These are phyloP conservation scores for Myrmecophaga tridactyla DNA, from an alignment of 2,113 vertebrate species.

Conservation along the genomic window DNA sequence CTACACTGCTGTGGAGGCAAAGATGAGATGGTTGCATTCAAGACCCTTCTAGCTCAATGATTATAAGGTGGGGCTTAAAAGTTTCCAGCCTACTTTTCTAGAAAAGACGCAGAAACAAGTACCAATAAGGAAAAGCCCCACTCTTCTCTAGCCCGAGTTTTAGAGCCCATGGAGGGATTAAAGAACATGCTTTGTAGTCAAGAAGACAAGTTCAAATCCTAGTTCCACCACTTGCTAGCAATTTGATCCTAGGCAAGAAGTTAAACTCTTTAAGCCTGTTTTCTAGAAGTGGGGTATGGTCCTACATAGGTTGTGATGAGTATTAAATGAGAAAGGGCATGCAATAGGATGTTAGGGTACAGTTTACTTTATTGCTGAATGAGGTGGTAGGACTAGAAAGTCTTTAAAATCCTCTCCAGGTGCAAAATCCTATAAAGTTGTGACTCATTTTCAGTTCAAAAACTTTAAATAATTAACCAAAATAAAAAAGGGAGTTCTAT, in stretches of 20 bases:
- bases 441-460: not conserved
- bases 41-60: not conserved
- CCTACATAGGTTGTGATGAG: not conserved
- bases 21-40: not conserved
- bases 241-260: not conserved
- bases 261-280: not conserved
- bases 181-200: not conserved
- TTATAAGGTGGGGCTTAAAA: not conserved
- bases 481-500: slow-evolving; percentile 12
- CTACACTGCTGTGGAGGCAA: not conserved
- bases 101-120: slow-evolving; percentile 15
- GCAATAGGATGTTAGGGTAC: not conserved
- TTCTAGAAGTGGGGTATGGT: not conserved
- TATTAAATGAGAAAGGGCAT: not conserved
- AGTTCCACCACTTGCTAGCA: not conserved
- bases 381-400: not conserved
- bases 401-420: not conserved
- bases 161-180: not conserved
- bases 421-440: slow-evolving; percentile 28
- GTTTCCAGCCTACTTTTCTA: not conserved
- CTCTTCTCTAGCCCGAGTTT: not conserved
- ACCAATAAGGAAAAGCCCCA: not conserved
- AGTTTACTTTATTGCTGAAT: not conserved
- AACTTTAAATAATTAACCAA: not conserved
- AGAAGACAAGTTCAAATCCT: not conserved